These are phyloP conservation scores for Hippopotamyrus pictus DNA, from an alignment of 2,797 vertebrate genomes.

Conservation along the genomic window DNA sequence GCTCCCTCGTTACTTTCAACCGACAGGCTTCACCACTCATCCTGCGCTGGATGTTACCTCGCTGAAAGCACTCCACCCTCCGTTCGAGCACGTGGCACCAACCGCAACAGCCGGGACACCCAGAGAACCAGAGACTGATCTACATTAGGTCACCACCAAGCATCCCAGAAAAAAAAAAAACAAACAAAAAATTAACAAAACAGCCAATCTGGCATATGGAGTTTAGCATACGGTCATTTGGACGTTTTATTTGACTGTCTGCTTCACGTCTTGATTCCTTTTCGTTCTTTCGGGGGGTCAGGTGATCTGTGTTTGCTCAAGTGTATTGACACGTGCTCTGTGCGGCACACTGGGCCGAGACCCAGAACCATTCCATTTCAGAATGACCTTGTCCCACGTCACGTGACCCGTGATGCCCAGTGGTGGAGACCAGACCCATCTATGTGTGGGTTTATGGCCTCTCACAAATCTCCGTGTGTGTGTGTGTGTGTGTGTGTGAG, in stretches of 20 bases:
- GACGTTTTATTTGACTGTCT: slow-evolving; percentile 34
- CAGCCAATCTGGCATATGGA: slow-evolving; percentile 55
- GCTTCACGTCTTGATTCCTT: slow-evolving; percentile 39
- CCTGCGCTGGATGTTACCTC: slow-evolving; percentile 30
- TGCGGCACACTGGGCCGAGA: slow-evolving; percentile 26
- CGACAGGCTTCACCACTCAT: slow-evolving; percentile 38
- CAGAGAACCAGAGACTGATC: slow-evolving; percentile 35
- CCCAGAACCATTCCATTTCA: slow-evolving; percentile 11
- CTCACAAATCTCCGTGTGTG: neutral
- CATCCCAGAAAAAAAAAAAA: slow-evolving; percentile 44
- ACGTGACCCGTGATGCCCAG: neutral
- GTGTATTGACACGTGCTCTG: slow-evolving; percentile 53
- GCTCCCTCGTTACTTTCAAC: slow-evolving; percentile 22
- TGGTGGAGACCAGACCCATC: neutral
- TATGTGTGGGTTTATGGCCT: neutral
- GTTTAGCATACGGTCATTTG: slow-evolving; percentile 54
- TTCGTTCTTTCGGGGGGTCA: slow-evolving; percentile 44
- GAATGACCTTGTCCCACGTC: neutral
- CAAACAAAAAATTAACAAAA: slow-evolving; percentile 33
- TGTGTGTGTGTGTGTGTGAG: neutral
- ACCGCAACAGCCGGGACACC: neutral
- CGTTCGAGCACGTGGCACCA: slow-evolving; percentile 19
- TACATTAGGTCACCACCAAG: slow-evolving; percentile 42
- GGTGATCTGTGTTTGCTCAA: slow-evolving; percentile 54
- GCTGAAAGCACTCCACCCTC: slow-evolving; percentile 28